Evolutionary conservation across 2,888 invertebrate genomes (phyloP).

Genomic region (Caenorhabditis wallacei): DNA sequence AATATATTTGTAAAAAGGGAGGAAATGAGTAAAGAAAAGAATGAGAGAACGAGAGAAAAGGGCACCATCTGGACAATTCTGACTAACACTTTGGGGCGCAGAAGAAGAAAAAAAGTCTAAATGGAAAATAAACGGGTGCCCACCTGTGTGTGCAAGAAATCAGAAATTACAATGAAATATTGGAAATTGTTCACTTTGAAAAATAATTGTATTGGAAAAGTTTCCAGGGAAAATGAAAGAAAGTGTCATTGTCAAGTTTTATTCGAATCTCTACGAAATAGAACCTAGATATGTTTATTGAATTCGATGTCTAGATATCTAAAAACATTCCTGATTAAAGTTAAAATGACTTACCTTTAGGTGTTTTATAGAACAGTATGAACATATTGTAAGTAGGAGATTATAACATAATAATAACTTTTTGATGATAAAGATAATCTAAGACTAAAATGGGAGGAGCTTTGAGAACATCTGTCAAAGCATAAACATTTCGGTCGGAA

Average conservation of each 20-base stretch:
- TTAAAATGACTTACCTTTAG: conserved; percentile 4
- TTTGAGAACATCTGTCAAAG: not conserved
- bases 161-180: conserved; percentile 7
- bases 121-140: conserved; percentile 3
- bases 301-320: too few relatives aligned
- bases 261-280: too few relatives aligned
- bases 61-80: conserved; percentile 48
- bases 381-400: not conserved
- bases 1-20: conserved; percentile 12
- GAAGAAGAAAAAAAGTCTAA: conserved; percentile 13
- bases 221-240: too few relatives aligned
- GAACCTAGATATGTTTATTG: too few relatives aligned
- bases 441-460: conserved; percentile 7
- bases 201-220: not conserved
- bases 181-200: not conserved
- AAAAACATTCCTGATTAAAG: too few relatives aligned
- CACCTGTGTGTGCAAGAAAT: conserved; percentile 16
- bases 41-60: conserved; percentile 29
- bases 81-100: conserved; percentile 4
- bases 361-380: conserved; percentile 1
- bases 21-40: not conserved
- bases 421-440: too few relatives aligned
- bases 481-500: not conserved
- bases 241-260: too few relatives aligned
- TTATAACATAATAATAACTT: not conserved